These are phyloP conservation scores for Emydura subglobosa DNA, from an alignment of 2,113 vertebrate species.

Conservation along the genomic window DNA sequence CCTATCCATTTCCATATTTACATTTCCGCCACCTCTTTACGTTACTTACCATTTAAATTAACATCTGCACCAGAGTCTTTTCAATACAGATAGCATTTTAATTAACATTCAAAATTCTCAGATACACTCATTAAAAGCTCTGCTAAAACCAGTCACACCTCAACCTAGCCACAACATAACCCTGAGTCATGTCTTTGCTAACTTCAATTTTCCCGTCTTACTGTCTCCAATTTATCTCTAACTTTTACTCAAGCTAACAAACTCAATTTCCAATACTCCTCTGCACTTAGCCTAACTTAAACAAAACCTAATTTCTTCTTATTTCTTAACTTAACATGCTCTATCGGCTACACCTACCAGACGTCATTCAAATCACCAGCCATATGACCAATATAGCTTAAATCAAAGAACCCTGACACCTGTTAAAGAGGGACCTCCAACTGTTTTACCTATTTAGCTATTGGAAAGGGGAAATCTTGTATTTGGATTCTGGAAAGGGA, in stretches of 20 bases:
- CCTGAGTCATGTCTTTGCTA: background rate
- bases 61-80: background rate
- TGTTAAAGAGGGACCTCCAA: background rate
- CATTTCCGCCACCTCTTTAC: background rate
- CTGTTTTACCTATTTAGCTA: rapidly evolving
- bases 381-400: background rate
- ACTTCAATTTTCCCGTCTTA: background rate
- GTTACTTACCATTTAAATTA: background rate
- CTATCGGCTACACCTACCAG: background rate
- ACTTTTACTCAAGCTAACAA: background rate
- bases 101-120: background rate
- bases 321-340: background rate
- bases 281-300: background rate
- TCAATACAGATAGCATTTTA: background rate
- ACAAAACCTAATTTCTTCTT: background rate
- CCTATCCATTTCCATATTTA: background rate
- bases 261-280: background rate
- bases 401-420: background rate
- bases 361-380: background rate
- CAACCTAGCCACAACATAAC: background rate
- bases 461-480: background rate
- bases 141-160: background rate
- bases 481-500: background rate
- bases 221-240: background rate
- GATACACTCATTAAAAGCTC: background rate